phyloP scores from a whole-genome alignment of 2,888 invertebrate genomes.

The Cheilosia variabilis region DNA sequence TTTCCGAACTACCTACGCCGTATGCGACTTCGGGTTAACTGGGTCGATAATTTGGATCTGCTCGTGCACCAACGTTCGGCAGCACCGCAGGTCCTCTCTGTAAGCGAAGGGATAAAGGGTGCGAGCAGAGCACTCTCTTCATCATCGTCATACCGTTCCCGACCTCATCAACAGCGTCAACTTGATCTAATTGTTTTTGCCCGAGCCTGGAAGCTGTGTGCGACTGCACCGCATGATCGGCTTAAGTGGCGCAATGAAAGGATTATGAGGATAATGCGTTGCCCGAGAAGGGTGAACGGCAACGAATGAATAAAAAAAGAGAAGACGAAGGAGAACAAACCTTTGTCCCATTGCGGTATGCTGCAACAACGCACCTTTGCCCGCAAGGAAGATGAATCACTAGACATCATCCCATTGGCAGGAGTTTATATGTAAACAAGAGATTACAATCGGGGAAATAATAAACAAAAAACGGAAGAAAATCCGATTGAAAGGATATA shows the following conservation, averaged over 20 bases:
- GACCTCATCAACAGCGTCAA: slow-evolving; percentile 63
- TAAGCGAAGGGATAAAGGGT: slow-evolving; percentile 44
- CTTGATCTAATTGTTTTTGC: slow-evolving; percentile 65
- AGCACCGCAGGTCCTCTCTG: slow-evolving; percentile 45
- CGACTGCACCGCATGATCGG: slow-evolving; percentile 81
- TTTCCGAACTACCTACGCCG: slow-evolving; percentile 38
- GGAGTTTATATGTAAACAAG: slow-evolving; percentile 68
- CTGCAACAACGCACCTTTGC: slow-evolving; percentile 30
- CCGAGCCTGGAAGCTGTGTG: slow-evolving; percentile 70
- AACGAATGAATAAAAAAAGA: slow-evolving; percentile 32
- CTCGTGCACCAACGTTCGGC: slow-evolving; percentile 49
- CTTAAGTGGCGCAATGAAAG: slow-evolving; percentile 84
- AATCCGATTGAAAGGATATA: slow-evolving; percentile 70
- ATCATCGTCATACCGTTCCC: slow-evolving; percentile 28
- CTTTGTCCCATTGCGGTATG: slow-evolving; percentile 50
- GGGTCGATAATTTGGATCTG: slow-evolving; percentile 73
- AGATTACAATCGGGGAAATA: slow-evolving; percentile 53
- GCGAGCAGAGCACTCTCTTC: slow-evolving; percentile 8
- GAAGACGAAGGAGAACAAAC: slow-evolving; percentile 17
- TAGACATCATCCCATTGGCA: slow-evolving; percentile 66
- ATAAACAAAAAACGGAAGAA: slow-evolving; percentile 37
- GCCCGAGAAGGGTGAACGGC: slow-evolving; percentile 44
- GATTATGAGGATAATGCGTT: slow-evolving; percentile 79
- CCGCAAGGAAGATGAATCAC: slow-evolving; percentile 34
- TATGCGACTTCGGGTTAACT: slow-evolving; percentile 65